Base-by-base conservation (phyloP, 2,113 vertebrate species). In the Myanophis thanlyinensis region DNA sequence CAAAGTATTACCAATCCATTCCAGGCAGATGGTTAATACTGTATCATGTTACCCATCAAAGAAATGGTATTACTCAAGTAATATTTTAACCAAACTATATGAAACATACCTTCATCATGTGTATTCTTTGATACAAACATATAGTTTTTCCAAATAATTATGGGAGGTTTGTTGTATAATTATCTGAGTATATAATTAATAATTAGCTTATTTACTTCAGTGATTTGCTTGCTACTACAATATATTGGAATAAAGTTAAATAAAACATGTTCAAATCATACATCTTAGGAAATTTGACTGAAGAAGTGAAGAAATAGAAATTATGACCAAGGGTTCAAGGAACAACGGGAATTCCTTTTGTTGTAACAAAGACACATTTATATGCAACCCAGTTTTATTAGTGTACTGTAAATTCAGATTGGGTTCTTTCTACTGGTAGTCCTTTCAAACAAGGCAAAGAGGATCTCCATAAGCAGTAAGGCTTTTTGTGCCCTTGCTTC, bases 171-270 rank as follows among this genome's bases (percentile, higher is more conserved):
- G 23, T 46, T 85, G 18, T 27, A 93, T 44, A 80, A 35, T 67
- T 7, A 62, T 90, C 49, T 90, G 84, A 91, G 90, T 54, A 91
- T 92, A 59, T 8, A 23, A 56, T 85, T 54, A 85, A 40, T 44
- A 15, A 85, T 59, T 54, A 51, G 30, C 86, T 94, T 94, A 90
- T 86, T 93, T 91, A 95, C 85, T 95, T 94, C 87, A 97, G 49
- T 94, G 94, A 93, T 89, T 95, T 92, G 89, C 91, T 6, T 1
- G 85, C 35, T 54, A 86, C 88, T 92, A 90, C 4, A 27, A 94
- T 8, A 90, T 91, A 95, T 92, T 90, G 96, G 94, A 94, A 97
- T 49, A 9, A 25, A 94, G 73, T 80, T 44, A 22, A 47, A 12
- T 54, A 93, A 84, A 67, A 94, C 93, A 89, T 92, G 62, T 94